Evolutionary conservation across 1,140 invertebrate species (phyloP), one percentile per base, ranked within the genome.

Genomic region (Dolichoris vasculosae): DNA sequence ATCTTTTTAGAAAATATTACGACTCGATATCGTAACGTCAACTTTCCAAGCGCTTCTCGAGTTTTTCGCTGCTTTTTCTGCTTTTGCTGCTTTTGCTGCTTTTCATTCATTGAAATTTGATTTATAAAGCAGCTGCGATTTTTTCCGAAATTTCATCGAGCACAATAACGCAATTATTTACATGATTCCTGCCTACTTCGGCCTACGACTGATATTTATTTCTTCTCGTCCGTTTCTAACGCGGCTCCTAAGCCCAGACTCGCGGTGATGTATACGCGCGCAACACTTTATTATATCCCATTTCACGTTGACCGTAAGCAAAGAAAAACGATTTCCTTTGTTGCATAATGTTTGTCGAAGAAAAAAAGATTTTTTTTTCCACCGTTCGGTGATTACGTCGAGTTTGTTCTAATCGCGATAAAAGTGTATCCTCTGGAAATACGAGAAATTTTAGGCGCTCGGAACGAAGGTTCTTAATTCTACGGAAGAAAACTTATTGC

Each of bases 291-390:
- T 32, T 20, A 32, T 30, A 32, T 2, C 7, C 9, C 30, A 13
- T 32, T n/a, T 35, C 7, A 20, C 8, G 30, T 63, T 78, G 11
- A 26, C 51, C 11, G 76, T 63, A 38, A 78, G 35, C 32, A 77
- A 77, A 77, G 17, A 73, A 43, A n/a, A 73, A 43, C 7, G 23
- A 76, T 76, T 76, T 76, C n/a, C 73, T 73, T 43, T 73, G 0
- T 23, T 73, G 30, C 32, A 32, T 23, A 35, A 38, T 43, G n/a
- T 76, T 76, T 76, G 43, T 73, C n/a, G 63, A 63, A 63, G 51
- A n/a, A 35, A 59, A 59, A 59, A 26, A 26, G 7, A 55, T 7
- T 59, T 26, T 23, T 6, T 30, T 63, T 32, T 40, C 48, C 35
- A 78, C 2, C 35, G 23, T 20, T 63, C 17, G 35, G 30, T 13